Evolutionary conservation across 2,113 vertebrate genomes (phyloP).

Genomic region (Felis chaus): DNA sequence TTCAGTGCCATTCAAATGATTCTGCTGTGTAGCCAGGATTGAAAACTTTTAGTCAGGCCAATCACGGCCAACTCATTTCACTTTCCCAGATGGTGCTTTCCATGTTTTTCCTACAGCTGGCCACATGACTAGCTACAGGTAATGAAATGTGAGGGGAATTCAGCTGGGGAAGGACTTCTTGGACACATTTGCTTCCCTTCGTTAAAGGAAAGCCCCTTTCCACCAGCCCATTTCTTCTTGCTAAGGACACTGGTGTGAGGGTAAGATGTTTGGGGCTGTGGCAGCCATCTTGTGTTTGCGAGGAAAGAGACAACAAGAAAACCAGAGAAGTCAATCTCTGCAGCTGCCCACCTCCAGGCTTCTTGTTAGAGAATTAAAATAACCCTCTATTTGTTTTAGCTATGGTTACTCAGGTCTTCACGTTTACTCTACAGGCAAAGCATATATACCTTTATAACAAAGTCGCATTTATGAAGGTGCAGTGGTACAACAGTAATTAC

Average conservation of each 20-base stretch:
- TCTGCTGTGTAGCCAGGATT: background rate
- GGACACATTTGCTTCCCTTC: background rate
- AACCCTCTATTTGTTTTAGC: background rate
- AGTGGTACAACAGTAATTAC: background rate
- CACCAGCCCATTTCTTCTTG: background rate
- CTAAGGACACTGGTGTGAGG: background rate
- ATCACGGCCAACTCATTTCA: background rate
- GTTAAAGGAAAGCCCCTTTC: background rate
- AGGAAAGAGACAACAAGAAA: background rate
- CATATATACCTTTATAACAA: background rate
- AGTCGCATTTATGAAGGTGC: background rate
- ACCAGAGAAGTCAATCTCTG: background rate
- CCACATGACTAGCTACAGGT: background rate
- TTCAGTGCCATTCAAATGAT: background rate
- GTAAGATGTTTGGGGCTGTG: background rate
- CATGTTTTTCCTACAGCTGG: background rate
- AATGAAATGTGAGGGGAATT: background rate
- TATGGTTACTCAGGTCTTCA: background rate
- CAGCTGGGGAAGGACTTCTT: background rate
- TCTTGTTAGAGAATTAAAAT: slow-evolving; percentile 16
- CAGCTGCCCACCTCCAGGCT: background rate
- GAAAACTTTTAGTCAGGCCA: background rate
- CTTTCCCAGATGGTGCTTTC: background rate
- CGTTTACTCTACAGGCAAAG: background rate
- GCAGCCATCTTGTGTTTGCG: background rate